Conservation (phyloP, 2,888 invertebrate species). For the Conomelus anceps region DNA sequence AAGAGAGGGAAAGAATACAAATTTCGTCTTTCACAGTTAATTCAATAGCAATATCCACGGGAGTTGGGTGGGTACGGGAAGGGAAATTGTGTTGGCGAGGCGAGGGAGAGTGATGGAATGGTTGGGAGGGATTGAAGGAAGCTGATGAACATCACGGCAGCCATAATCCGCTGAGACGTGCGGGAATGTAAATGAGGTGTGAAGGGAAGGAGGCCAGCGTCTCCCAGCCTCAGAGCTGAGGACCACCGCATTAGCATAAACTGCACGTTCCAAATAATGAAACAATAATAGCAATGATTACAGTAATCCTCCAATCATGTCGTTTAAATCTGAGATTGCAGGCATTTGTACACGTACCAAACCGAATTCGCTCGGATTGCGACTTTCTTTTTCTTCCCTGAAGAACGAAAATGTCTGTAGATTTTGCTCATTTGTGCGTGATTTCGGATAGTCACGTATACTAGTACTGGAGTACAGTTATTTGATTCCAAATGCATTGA, state of each 20-base stretch:
- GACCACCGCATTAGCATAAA: neutral
- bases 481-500: neutral
- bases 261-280: neutral
- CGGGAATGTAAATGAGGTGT: neutral
- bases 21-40: conserved; percentile 3
- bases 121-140: neutral
- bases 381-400: neutral
- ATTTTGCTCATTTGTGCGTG: neutral
- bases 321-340: neutral
- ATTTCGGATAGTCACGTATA: neutral
- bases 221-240: neutral
- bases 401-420: neutral
- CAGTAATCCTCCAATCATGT: neutral
- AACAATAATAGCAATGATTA: neutral
- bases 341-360: neutral
- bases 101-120: neutral
- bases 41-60: conserved; percentile 5
- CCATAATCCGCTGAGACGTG: neutral
- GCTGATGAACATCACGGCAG: neutral
- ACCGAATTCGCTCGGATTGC: neutral
- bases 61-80: neutral
- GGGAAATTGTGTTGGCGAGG: neutral
- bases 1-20: conserved; percentile 9
- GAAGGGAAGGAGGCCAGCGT: neutral
- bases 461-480: too few species aligned